Conservation (phyloP, 2,888 invertebrate species). For the Pardosa pseudoannulata region DNA sequence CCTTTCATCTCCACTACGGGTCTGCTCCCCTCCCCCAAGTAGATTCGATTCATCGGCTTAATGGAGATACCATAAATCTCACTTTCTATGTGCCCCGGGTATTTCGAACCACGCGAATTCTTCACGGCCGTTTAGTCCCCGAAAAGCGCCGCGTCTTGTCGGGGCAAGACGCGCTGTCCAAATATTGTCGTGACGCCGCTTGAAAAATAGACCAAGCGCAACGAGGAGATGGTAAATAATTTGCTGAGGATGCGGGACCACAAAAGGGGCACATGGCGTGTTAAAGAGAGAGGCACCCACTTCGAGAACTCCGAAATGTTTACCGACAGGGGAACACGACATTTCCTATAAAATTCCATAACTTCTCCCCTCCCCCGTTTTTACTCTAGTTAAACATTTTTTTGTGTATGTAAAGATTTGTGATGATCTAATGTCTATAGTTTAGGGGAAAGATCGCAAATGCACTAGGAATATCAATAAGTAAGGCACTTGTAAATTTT, state of each 20-base stretch:
- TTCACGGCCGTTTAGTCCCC: conserved; percentile 6
- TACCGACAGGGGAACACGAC: too few species aligned
- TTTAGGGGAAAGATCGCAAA: too few species aligned
- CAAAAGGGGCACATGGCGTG: not conserved
- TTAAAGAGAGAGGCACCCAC: not conserved
- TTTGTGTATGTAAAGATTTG: too few species aligned
- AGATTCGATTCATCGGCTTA: conserved; percentile 10
- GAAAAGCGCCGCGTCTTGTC: not conserved
- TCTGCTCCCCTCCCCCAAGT: not conserved
- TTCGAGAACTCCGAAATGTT: too few species aligned
- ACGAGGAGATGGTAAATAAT: conserved; percentile 1
- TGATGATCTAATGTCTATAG: too few species aligned
- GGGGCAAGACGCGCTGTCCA: not conserved
- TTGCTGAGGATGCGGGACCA: not conserved
- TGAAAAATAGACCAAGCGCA: conserved; percentile 2
- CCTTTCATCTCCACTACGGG: not conserved
- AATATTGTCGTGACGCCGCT: not conserved
- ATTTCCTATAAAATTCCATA: too few species aligned
- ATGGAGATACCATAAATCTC: conserved; percentile 19
- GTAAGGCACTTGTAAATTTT: too few species aligned
- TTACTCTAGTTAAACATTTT: too few species aligned
- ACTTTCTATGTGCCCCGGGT: not conserved
- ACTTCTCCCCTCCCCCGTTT: too few species aligned
- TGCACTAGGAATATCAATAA: too few species aligned
- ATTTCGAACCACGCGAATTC: conserved; percentile 14